A percentile compares a stretch with the other conserved stretches of the same genome.
These are phyloP conservation scores for Apamea sordens DNA, from an alignment of 2,888 invertebrate species.

Conservation along the genomic window DNA sequence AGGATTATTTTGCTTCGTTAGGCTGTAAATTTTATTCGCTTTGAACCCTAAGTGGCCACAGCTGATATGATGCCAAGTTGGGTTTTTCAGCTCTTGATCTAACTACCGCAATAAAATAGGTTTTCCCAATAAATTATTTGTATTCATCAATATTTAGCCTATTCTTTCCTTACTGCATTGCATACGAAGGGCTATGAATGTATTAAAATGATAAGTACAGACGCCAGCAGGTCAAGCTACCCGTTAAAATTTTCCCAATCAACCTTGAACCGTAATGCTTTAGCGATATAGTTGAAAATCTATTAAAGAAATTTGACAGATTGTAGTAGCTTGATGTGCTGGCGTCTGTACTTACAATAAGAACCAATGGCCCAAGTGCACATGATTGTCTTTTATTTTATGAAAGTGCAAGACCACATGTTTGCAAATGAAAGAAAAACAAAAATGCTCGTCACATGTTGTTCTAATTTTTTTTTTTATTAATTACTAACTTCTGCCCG, in stretches of 20 bases:
- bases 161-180: neutral
- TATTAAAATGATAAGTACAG: neutral
- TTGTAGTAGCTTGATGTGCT: too few species aligned
- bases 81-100: neutral
- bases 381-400: constrained; percentile 18
- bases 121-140: neutral
- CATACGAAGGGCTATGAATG: neutral
- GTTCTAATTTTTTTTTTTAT: neutral
- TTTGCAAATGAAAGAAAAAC: constrained; percentile 7
- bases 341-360: neutral
- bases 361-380: neutral
- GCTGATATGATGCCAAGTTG: neutral
- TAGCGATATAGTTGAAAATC: too few species aligned
- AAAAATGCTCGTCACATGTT: constrained; percentile 14
- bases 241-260: too few species aligned
- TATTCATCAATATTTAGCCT: neutral
- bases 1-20: neutral
- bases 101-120: neutral
- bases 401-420: constrained; percentile 23
- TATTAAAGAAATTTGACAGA: too few species aligned
- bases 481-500: neutral
- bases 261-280: too few species aligned
- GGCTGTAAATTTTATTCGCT: too few species aligned
- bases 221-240: too few species aligned
- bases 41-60: neutral